phyloP scores from a whole-genome alignment of 53 echinoderm and acorn worm genomes.

The Holothuria scabra region DNA sequence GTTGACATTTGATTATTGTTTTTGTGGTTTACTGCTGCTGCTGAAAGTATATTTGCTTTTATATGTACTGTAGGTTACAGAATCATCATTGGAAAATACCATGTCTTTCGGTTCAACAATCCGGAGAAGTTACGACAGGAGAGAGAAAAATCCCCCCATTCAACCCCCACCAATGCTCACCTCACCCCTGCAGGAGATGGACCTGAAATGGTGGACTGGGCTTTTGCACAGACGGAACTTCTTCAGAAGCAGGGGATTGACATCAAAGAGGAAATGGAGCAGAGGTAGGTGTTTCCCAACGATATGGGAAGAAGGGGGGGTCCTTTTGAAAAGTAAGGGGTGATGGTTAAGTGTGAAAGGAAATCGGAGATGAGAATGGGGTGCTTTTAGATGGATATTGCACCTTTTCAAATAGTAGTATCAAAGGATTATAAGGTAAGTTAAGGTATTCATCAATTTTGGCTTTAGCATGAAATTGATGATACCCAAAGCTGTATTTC shows the following conservation, averaged over 20 bases:
- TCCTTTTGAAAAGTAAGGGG: too few species aligned
- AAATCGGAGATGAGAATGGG: too few species aligned
- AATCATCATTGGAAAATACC: slow-evolving; percentile 94
- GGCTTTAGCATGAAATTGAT: too few species aligned
- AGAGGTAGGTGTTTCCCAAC: slow-evolving; percentile 59
- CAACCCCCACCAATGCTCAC: slow-evolving; percentile 34
- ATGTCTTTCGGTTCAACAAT: slow-evolving; percentile 97
- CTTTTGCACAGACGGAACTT: slow-evolving; percentile 94
- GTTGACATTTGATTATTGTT: too few species aligned
- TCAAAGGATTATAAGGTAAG: too few species aligned
- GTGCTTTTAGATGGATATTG: too few species aligned
- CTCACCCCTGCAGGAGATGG: slow-evolving; percentile 49
- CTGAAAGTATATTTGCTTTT: neutral
- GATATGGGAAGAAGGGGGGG: too few species aligned
- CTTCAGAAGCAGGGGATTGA: slow-evolving; percentile 96
- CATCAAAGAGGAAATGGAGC: slow-evolving; percentile 98
- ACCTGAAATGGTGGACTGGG: slow-evolving; percentile 69
- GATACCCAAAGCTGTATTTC: too few species aligned
- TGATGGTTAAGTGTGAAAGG: too few species aligned
- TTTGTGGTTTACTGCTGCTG: neutral
- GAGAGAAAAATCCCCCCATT: slow-evolving; percentile 66
- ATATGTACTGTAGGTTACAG: slow-evolving; percentile 75
- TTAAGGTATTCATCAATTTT: too few species aligned
- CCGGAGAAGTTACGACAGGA: slow-evolving; percentile 88
- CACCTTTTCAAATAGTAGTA: too few species aligned